Conservation (phyloP, 2,113 vertebrate genomes). For the Lamprotornis superbus region DNA sequence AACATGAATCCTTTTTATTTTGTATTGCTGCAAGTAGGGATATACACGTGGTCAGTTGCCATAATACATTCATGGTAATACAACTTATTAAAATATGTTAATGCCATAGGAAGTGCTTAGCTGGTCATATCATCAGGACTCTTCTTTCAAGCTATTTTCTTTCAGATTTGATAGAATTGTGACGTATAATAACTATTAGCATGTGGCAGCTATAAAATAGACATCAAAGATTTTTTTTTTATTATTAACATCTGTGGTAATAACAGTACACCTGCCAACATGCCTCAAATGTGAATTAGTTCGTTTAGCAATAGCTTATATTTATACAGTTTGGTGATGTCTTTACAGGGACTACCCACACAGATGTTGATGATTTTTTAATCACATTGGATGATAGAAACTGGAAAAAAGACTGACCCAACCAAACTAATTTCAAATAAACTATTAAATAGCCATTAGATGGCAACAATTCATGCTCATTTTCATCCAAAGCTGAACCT, state of each 20-base stretch:
- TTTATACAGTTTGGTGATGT: background rate
- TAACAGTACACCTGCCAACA: background rate
- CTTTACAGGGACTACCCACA: background rate
- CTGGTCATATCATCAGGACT: background rate
- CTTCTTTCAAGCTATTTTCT: conserved; percentile 21
- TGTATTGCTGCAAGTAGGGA: background rate
- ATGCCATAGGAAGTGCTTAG: background rate
- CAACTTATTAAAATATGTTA: background rate
- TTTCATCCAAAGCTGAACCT: background rate
- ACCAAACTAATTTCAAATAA: background rate
- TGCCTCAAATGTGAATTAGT: background rate
- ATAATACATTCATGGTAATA: background rate
- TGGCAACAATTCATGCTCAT: background rate
- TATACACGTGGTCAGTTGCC: background rate
- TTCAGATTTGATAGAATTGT: conserved; percentile 9
- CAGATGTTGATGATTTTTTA: background rate
- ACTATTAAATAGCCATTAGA: background rate
- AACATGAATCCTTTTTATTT: background rate
- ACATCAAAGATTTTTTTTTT: background rate
- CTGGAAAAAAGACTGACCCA: background rate
- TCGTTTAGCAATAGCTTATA: background rate
- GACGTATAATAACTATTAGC: background rate
- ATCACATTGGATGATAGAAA: background rate
- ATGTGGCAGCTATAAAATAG: background rate
- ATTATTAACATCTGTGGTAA: background rate